Base-by-base conservation (phyloP, 2,888 invertebrate species). In the Meiosimyza decipiens region DNA sequence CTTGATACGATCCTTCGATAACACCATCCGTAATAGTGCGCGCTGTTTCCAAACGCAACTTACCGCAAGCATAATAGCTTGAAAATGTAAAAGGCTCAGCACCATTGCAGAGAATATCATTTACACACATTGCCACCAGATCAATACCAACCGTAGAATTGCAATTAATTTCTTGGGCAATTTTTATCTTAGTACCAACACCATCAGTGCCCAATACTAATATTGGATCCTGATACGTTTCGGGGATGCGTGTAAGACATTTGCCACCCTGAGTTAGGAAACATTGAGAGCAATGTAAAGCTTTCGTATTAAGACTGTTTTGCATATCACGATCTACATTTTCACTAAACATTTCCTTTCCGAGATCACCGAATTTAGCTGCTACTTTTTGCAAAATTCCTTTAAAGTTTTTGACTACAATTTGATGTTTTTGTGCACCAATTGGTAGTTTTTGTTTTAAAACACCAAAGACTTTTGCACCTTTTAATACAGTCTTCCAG, bases 51-150 rank as follows among this genome's bases (percentile, higher is more conserved):
- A 94, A 91, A 78, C 95, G 90, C 69, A 99, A 88, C 62, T 90
- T 87, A 6, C 97, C 96, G 79, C 96, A 95, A 11, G 98, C 97
- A 87, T 95, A 87, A 88, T 99, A 99, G 87, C 99, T 98, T 50
- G 98, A 90, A 89, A 99, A 98, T 77, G 96, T 97, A n/a, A 98
- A 88, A 0, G 99, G 98, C 78, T 95, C 93, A 0, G 98, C 99
- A 6, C 98, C 98, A 81, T 98, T 97, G 77, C 97, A 97, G 50
- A 99, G 89, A 63, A 99, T 93, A 87, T 99, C 99, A 88, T 99
- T 99, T 7, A 96, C 98, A 84, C 98, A 99, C 99, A 99, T 99
- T 12, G 98, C 99, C 2, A 99, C 99, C 74, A 99, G 89, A 88
- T 99, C 99, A 73, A 96, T 91, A 51, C 99, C 99, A 75, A 99